These are phyloP conservation scores for Malaclemys terrapin DNA, from an alignment of 2,113 vertebrate genomes.

Conservation along the genomic window DNA sequence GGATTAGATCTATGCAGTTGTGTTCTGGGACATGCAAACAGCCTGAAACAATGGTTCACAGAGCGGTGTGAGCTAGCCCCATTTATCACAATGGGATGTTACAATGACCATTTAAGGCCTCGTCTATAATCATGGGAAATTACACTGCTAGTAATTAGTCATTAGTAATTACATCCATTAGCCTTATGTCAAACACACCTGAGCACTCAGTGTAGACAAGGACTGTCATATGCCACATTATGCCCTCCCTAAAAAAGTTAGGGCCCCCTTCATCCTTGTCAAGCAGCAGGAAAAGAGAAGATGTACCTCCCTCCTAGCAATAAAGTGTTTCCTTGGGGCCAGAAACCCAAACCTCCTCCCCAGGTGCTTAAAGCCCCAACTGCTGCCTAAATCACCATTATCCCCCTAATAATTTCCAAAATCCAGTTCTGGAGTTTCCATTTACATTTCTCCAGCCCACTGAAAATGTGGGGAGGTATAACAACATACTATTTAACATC, in stretches of 20 bases:
- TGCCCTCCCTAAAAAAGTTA: background rate
- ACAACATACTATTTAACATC: too few relatives aligned
- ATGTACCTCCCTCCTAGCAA: too few relatives aligned
- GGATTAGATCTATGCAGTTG: background rate
- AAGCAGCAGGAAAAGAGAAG: too few relatives aligned
- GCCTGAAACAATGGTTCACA: background rate
- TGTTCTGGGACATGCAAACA: background rate
- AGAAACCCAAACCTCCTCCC: too few relatives aligned
- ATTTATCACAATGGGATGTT: rapidly evolving
- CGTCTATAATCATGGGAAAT: rapidly evolving
- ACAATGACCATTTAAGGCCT: background rate
- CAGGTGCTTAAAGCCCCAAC: too few relatives aligned
- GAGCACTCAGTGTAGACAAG: too few relatives aligned
- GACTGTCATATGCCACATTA: too few relatives aligned
- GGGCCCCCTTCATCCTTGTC: background rate
- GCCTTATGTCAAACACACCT: background rate
- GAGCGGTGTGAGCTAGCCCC: background rate
- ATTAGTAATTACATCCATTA: background rate
- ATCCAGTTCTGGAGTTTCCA: background rate
- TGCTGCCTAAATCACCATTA: too few relatives aligned
- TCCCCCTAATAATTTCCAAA: background rate
- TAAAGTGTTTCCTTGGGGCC: too few relatives aligned
- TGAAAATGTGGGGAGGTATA: background rate
- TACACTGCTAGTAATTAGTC: background rate
- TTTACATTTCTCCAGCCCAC: background rate